Evolutionary conservation across 2,113 vertebrate species (phyloP), one percentile per base, ranked within the genome.

Genomic region (Scalopus aquaticus): DNA sequence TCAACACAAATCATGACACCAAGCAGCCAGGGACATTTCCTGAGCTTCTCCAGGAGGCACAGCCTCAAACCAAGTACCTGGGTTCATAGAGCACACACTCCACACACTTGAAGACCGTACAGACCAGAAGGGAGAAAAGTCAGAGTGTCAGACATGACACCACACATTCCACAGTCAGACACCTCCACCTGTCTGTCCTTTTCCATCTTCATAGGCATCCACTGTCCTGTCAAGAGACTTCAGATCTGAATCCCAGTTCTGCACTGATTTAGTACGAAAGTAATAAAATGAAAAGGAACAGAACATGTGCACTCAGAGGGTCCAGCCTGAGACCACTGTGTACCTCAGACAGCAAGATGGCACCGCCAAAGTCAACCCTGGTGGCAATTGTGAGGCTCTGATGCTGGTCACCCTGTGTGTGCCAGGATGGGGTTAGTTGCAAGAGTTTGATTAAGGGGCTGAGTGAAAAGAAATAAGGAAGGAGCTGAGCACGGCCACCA

Each of bases 181-280:
- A 37, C 28, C 6, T 9, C 1, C 2, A 1, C 22, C 2, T 22
- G 10, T 12, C 49, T 12, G 15, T 12, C 37, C 6, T 0, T 24
- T 20, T 70, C 30, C 19, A 30, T 15, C 42, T 67, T 87, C 67
- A 30, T 0, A 0, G 2, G 80, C n/a, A 17, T 65, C 85, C 65
- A 37, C 60, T 60, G 46, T 85, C 58, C 72, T 30, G 4, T n/a
- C 37, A 37, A 49, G 44, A 64, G 15, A 8, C 32, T 60, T 67
- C 49, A 46, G 69, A 46, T 30, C 30, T 62, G 65, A 39, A 44
- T 4, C 9, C 54, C 54, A 90, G 5, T 15, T 81, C 60, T 62
- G 77, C 51, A 9, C 26, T 54, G 37, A 62, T 13, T 60, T 64
- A 24, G 42, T 30, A 15, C 22, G 26, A 74, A 86, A 26, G 32